A percentile compares a stretch with the other conserved stretches of the same genome.
These are phyloP conservation scores for Drosophila pruinosa DNA, from an alignment of 1,140 invertebrate species.

Conservation along the genomic window DNA sequence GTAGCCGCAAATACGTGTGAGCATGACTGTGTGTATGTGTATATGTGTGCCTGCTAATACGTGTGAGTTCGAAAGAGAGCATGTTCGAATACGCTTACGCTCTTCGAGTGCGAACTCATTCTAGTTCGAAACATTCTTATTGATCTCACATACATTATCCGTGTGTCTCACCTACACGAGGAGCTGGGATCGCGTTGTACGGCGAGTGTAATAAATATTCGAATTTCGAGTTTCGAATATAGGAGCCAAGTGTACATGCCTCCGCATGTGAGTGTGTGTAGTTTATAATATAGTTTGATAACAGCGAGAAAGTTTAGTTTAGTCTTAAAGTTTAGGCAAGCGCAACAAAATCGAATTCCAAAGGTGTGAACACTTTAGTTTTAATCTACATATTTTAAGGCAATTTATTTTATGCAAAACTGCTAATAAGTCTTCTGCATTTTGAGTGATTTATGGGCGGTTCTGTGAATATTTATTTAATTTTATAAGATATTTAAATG, in stretches of 20 bases:
- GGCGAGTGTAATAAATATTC: conserved; percentile 17
- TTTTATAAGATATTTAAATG: neutral
- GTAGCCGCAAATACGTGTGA: conserved; percentile 51
- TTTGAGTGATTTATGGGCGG: neutral
- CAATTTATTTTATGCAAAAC: neutral
- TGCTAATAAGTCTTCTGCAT: neutral
- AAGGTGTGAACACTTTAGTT: conserved; percentile 4
- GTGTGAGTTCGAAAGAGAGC: conserved; percentile 68
- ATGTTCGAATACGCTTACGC: conserved; percentile 43
- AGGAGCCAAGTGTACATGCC: neutral
- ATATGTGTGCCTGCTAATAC: conserved; percentile 15
- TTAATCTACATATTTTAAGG: neutral
- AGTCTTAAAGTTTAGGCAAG: neutral
- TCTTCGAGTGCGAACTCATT: conserved; percentile 28
- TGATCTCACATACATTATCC: conserved; percentile 57
- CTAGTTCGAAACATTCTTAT: conserved; percentile 60
- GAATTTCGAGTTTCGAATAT: conserved; percentile 46
- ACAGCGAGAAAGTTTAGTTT: conserved; percentile 30
- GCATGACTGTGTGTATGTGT: conserved; percentile 26
- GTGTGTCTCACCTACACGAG: conserved; percentile 40
- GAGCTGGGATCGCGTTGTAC: conserved; percentile 24
- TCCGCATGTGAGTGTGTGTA: neutral
- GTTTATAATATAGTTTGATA: conserved; percentile 39
- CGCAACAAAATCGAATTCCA: neutral
- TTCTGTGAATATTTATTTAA: neutral